phyloP scores from a whole-genome alignment of 2,797 vertebrate genomes.

The Pitangus sulphuratus region DNA sequence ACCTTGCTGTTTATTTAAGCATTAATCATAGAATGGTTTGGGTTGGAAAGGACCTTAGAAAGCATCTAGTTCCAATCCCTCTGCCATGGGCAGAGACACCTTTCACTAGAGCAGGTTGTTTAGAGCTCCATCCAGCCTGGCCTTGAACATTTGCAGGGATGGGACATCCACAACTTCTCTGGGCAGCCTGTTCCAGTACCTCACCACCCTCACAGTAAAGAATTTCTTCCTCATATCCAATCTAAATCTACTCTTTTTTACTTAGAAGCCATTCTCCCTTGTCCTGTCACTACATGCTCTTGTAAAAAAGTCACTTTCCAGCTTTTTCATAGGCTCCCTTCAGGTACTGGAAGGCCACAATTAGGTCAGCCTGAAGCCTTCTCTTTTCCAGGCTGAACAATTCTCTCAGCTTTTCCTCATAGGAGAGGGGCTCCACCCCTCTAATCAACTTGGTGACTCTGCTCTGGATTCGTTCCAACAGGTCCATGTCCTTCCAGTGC shows the following conservation, averaged over 20 bases:
- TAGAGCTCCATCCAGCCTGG: not conserved
- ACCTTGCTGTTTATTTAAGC: not conserved
- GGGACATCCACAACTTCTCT: not conserved
- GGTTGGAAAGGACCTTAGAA: not conserved
- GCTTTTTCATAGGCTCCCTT: not conserved
- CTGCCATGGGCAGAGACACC: not conserved
- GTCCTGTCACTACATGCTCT: not conserved
- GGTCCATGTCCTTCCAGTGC: rapidly evolving
- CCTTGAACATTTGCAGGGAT: not conserved
- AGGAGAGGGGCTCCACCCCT: not conserved
- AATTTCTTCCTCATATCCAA: not conserved
- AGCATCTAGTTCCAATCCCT: not conserved
- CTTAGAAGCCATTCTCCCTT: not conserved
- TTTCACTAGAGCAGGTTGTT: not conserved
- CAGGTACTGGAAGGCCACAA: not conserved
- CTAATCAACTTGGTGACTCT: not conserved
- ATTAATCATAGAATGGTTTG: not conserved
- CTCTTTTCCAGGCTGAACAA: not conserved
- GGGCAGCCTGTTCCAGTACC: not conserved
- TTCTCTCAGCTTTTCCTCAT: not conserved
- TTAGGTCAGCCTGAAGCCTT: rapidly evolving
- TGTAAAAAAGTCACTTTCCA: not conserved
- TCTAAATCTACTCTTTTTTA: not conserved
- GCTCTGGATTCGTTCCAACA: rapidly evolving
- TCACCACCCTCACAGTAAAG: not conserved